Evolutionary conservation across 2,797 vertebrate species (phyloP).

Genomic region (Protosalanx chinensis): DNA sequence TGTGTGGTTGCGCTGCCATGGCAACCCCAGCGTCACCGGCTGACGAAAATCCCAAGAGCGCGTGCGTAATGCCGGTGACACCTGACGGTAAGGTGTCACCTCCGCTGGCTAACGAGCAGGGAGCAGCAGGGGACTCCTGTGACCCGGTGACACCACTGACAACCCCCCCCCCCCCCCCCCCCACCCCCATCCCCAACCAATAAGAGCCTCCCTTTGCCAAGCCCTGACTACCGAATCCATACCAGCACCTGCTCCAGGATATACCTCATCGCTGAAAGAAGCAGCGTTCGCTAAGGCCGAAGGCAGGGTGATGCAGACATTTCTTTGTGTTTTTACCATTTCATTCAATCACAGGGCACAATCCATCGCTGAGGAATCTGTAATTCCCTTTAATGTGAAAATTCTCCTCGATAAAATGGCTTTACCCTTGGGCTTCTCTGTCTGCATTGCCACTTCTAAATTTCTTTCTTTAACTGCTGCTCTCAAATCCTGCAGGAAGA

Average conservation of each 20-base stretch:
- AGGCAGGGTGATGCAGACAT: neutral
- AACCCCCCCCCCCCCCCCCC: neutral
- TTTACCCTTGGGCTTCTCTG: constrained; percentile 64
- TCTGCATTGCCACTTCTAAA: constrained; percentile 43
- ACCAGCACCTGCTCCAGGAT: neutral
- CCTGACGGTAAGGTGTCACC: constrained; percentile 58
- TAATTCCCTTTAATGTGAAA: constrained; percentile 69
- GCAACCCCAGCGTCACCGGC: constrained; percentile 38
- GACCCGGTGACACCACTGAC: constrained; percentile 7
- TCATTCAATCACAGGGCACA: constrained; percentile 62
- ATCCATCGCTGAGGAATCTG: constrained; percentile 60
- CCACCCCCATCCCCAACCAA: too few relatives aligned
- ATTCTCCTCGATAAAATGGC: constrained; percentile 60
- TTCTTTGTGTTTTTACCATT: constrained; percentile 6
- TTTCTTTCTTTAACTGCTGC: too few relatives aligned
- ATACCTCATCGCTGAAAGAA: neutral
- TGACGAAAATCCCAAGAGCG: neutral
- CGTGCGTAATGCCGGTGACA: constrained; percentile 36
- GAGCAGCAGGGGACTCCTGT: neutral
- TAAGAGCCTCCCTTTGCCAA: too few relatives aligned
- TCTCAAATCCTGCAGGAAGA: too few relatives aligned
- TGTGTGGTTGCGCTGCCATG: constrained; percentile 41
- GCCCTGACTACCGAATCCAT: too few relatives aligned
- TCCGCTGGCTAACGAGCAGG: constrained; percentile 58
- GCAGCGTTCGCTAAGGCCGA: neutral